Percentiles rank a stretch among this genome's conserved stretches.
These are phyloP conservation scores for Pangasius krempfi DNA, from an alignment of 2,797 vertebrate genomes.

Conservation along the genomic window DNA sequence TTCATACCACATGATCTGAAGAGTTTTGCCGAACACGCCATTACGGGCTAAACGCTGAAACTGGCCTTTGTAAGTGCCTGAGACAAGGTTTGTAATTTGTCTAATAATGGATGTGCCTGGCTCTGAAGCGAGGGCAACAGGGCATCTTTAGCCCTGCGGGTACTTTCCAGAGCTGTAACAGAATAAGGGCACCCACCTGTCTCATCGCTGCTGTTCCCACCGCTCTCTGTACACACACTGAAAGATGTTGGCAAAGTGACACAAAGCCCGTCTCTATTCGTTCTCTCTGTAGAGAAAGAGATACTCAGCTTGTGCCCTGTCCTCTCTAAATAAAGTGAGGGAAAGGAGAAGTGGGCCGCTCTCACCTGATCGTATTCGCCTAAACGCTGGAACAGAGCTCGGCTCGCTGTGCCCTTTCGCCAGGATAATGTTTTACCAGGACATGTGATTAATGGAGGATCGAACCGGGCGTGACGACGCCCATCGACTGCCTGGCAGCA, in stretches of 20 bases:
- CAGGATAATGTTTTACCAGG: constrained; percentile 6
- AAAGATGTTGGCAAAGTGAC: constrained; percentile 43
- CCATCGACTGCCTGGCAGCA: too few relatives aligned
- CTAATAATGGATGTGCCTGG: not conserved
- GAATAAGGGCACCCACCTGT: constrained; percentile 39
- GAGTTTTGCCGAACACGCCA: not conserved
- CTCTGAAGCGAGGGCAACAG: constrained; percentile 4
- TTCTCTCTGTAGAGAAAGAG: constrained; percentile 26
- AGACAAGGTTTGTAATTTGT: constrained; percentile 10
- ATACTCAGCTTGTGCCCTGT: not conserved
- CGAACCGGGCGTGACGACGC: not conserved
- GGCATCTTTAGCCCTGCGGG: constrained; percentile 9
- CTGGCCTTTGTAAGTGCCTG: not conserved
- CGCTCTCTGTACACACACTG: constrained; percentile 22
- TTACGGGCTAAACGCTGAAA: not conserved
- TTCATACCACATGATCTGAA: not conserved
- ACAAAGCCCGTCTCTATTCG: constrained; percentile 56
- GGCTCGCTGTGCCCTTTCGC: not conserved
- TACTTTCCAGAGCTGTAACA: constrained; percentile 48
- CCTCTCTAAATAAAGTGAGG: constrained; percentile 15
- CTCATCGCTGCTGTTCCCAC: constrained; percentile 23
- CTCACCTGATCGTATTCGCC: constrained; percentile 5
- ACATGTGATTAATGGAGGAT: not conserved
- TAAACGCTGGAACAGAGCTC: not conserved
- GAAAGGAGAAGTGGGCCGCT: constrained; percentile 12